Conservation (phyloP, 2,113 vertebrate genomes). For the Platichthys stellatus region DNA sequence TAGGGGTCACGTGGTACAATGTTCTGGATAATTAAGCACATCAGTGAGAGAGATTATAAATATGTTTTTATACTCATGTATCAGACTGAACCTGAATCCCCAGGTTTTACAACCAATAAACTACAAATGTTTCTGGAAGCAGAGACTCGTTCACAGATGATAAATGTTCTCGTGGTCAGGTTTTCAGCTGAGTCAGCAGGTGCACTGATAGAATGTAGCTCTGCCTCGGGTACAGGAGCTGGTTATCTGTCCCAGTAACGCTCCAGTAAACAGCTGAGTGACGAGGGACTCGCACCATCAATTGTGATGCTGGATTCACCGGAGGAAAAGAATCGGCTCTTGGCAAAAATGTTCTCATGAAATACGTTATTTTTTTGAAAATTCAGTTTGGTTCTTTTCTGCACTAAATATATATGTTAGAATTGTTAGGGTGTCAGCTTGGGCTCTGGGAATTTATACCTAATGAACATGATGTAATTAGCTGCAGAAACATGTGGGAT, state of each 20-base stretch:
- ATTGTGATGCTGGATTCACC: neutral
- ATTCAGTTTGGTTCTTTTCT: too few species aligned
- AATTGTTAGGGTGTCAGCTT: too few species aligned
- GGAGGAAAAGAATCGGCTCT: neutral
- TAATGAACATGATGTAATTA: neutral
- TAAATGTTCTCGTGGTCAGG: neutral
- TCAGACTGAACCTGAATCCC: neutral
- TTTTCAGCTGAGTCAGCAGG: neutral
- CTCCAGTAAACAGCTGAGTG: neutral
- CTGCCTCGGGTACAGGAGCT: neutral
- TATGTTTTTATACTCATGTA: neutral
- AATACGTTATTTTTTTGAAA: too few species aligned
- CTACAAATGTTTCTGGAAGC: neutral
- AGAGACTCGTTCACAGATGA: neutral
- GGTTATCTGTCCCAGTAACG: neutral
- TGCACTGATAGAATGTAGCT: neutral
- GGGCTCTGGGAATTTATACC: neutral
- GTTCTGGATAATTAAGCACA: slow-evolving; percentile 21
- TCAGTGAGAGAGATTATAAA: slow-evolving; percentile 31
- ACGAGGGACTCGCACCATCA: neutral
- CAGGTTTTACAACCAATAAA: neutral
- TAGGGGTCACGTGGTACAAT: neutral
- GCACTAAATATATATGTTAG: too few species aligned
- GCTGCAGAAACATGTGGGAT: neutral
- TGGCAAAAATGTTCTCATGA: too few species aligned